These are phyloP conservation scores for Limnodromus scolopaceus DNA, from an alignment of 2,797 vertebrate species.

Conservation along the genomic window DNA sequence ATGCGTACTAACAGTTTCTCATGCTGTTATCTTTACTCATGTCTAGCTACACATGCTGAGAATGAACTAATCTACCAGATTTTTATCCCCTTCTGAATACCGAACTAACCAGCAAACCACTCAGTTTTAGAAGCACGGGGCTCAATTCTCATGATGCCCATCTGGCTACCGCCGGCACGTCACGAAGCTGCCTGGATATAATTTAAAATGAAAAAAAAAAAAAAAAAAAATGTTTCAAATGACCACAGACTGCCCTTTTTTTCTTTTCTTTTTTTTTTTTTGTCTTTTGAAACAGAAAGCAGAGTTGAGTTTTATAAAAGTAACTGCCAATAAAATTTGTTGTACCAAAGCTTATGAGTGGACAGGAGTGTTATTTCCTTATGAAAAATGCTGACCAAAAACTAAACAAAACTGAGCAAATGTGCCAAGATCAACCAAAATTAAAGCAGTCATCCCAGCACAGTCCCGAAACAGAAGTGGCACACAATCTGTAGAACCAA, in stretches of 20 bases:
- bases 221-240: slow-evolving; percentile 64
- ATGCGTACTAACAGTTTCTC: slow-evolving; percentile 93
- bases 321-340: slow-evolving; percentile 86
- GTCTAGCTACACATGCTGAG: slow-evolving; percentile 97
- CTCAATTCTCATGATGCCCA: slow-evolving; percentile 84
- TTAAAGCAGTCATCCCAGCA: slow-evolving; percentile 61
- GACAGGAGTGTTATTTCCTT: slow-evolving; percentile 91
- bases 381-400: slow-evolving; percentile 87
- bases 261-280: background rate
- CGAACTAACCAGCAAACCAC: slow-evolving; percentile 85
- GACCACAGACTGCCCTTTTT: slow-evolving; percentile 81
- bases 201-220: slow-evolving; percentile 64
- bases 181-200: slow-evolving; percentile 88
- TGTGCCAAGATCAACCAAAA: slow-evolving; percentile 81
- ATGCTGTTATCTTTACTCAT: slow-evolving; percentile 97
- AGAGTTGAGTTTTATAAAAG: slow-evolving; percentile 77
- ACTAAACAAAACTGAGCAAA: slow-evolving; percentile 83
- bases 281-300: slow-evolving; percentile 74
- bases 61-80: slow-evolving; percentile 92
- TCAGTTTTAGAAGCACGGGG: slow-evolving; percentile 82
- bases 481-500: slow-evolving; percentile 83
- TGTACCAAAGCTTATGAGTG: slow-evolving; percentile 90
- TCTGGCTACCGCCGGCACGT: slow-evolving; percentile 83
- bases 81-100: slow-evolving; percentile 85
- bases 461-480: slow-evolving; percentile 80